Evolutionary conservation across 1,140 invertebrate species (phyloP), one percentile per base, ranked within the genome.

Genomic region (Lysiphlebus fabarum): DNA sequence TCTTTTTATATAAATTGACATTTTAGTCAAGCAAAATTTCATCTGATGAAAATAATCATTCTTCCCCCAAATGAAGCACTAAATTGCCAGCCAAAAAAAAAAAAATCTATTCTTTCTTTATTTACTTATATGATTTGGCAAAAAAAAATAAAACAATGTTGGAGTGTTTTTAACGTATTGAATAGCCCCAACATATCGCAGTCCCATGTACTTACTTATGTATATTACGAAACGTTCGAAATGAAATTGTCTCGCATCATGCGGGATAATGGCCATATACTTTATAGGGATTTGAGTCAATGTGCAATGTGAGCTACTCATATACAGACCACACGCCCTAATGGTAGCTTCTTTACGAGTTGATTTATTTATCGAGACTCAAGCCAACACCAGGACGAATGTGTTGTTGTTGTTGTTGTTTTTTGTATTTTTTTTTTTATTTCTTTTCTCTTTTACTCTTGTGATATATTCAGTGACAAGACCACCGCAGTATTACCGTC

Each of bases 291-390:
- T 37, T 51, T 51, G 17, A 51, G 49, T 51, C 34, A 51, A 51
- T 37, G 49, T 51, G 36, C 36, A 34, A 37, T 36, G 49, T 37
- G 49, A 38, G 49, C 49, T 51, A 51, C 49, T 51, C 49, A 51
- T 51, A 51, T 51, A 51, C 49, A 55, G 49, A 67, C 64, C 59
- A 62, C 62, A 64, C 63, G 62, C 62, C 67, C 61, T 68, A 71
- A 71, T 70, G 64, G 66, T 63, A 57, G 66, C 68, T 71, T 65
- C 68, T 69, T 51, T 70, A 70, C 66, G 65, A 69, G 66, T 65
- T 72, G 70, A 74, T 74, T 74, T 73, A 74, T 74, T 74, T 73
- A 73, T 70, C 66, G 63, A 59, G 66, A 67, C 65, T 64, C 62
- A 56, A 62, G 67, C 65, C 47, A 67, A 67, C 67, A 67, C 68